Evolutionary conservation across 2,888 invertebrate genomes (phyloP), one percentile per base, ranked within the genome.

Genomic region (Drosophila infuscata): DNA sequence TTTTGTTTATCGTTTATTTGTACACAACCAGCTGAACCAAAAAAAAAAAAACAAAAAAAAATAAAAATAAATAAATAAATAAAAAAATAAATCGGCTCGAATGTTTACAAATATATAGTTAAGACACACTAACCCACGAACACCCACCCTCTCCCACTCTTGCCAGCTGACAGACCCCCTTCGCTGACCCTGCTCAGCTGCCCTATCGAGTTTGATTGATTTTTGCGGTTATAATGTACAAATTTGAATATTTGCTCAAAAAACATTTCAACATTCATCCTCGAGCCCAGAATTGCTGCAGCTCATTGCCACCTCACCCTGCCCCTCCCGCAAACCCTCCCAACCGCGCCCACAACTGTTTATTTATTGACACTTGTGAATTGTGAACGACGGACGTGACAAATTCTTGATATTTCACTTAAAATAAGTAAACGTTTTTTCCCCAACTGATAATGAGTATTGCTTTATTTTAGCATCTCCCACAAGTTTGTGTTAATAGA

Each of bases 21-120:
- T 49, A 53, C 70, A 72, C 49, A 65, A 56, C 12, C 32, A 30
- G 32, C 20, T 54, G 15, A 35, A 29, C 0, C 32, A 32, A 38
- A 25, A 30, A 49, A 29, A 41, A 9, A 36, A 7, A 0, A 20
- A 20, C 7, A 12, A 20, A 25, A 36, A 7, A 76, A 51, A 52
- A 7, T 0, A 20, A 20, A 7, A 25, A 25, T 29, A 38, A 49
- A 29, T 36, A 9, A 36, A 7, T 1, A 20, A 20, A 12, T 20
- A 20, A 25, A 36, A 9, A 76, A 51, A 52, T 25, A 25, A 52
- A 17, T 64, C 59, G 33, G 2, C 32, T 67, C 25, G 48, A 76
- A 74, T 82, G 84, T 89, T 87, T 87, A 87, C 81, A 81, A 81
- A 81, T 59, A 83, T 57, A 43, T 60, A 51, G 33, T 41, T 30